These are phyloP conservation scores for Verasper variegatus DNA, from an alignment of 2,113 vertebrate species.

Conservation along the genomic window DNA sequence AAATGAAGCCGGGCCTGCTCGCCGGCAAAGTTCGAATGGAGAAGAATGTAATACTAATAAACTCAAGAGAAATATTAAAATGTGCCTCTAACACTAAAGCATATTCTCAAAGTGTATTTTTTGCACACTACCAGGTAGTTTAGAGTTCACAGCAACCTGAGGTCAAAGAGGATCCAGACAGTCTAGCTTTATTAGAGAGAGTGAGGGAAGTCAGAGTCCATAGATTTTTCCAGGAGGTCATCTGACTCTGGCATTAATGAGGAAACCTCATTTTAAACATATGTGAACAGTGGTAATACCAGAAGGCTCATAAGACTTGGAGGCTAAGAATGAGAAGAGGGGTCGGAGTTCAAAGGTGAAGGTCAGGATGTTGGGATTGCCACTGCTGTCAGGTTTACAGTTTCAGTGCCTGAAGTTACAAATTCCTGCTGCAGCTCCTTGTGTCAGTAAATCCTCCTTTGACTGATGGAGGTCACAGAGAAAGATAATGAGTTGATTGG, in stretches of 20 bases:
- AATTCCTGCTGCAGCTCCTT: conserved; percentile 46
- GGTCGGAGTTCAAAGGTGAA: conserved; percentile 73
- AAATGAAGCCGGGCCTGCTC: neutral
- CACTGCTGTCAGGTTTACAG: conserved; percentile 71
- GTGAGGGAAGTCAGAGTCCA: conserved; percentile 19
- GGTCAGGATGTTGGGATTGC: conserved; percentile 60
- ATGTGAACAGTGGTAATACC: conserved; percentile 54
- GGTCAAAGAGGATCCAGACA: neutral
- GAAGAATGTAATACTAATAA: neutral
- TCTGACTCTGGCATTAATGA: conserved; percentile 26
- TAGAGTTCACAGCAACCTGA: neutral
- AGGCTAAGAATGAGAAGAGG: conserved; percentile 65
- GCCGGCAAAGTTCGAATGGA: neutral
- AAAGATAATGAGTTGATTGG: neutral
- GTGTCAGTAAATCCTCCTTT: conserved; percentile 25
- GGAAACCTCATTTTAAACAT: conserved; percentile 40
- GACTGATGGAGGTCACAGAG: conserved; percentile 18
- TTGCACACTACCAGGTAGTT: neutral
- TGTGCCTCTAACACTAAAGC: neutral
- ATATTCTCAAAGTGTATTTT: neutral
- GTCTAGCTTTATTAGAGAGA: conserved; percentile 15
- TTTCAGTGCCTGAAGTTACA: conserved; percentile 59
- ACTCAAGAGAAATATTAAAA: neutral
- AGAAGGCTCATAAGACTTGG: conserved; percentile 47
- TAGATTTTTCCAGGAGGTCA: conserved; percentile 21